These are phyloP conservation scores for Cebidichthys violaceus DNA, from an alignment of 2,113 vertebrate species.

Conservation along the genomic window DNA sequence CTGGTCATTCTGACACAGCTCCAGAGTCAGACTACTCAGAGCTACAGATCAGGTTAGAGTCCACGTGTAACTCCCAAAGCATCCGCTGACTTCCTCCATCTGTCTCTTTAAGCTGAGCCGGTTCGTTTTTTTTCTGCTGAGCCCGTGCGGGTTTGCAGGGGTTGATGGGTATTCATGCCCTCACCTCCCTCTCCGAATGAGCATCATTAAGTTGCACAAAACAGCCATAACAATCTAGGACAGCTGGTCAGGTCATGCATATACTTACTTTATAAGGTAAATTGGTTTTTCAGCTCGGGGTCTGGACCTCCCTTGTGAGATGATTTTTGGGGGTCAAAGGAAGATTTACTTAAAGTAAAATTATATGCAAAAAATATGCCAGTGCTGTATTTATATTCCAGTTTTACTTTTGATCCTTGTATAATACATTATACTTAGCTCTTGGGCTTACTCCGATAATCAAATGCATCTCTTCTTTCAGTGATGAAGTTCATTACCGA, in stretches of 20 bases:
- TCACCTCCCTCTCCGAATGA: conserved; percentile 19
- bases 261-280: conserved; percentile 31
- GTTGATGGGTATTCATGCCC: conserved; percentile 40
- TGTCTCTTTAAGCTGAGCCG: conserved; percentile 34
- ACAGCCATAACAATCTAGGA: background rate
- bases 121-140: conserved; percentile 10
- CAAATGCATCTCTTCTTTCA: background rate
- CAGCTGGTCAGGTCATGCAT: conserved; percentile 15
- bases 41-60: conserved; percentile 38
- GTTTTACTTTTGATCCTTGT: background rate
- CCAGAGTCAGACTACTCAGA: conserved; percentile 10
- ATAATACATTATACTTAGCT: background rate
- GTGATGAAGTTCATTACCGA: conserved; percentile 7
- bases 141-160: conserved; percentile 19
- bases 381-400: background rate
- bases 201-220: conserved; percentile 46
- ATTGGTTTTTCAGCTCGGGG: conserved; percentile 19
- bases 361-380: conserved; percentile 5
- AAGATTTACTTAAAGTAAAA: background rate
- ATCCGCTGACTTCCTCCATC: conserved; percentile 28
- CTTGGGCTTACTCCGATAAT: background rate
- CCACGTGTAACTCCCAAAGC: conserved; percentile 37
- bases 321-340: background rate
- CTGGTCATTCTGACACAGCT: background rate
- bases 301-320: background rate